Percentiles rank a stretch among this genome's conserved stretches.
Conservation (phyloP, 2,113 vertebrate species). For the Eonycteris spelaea region DNA sequence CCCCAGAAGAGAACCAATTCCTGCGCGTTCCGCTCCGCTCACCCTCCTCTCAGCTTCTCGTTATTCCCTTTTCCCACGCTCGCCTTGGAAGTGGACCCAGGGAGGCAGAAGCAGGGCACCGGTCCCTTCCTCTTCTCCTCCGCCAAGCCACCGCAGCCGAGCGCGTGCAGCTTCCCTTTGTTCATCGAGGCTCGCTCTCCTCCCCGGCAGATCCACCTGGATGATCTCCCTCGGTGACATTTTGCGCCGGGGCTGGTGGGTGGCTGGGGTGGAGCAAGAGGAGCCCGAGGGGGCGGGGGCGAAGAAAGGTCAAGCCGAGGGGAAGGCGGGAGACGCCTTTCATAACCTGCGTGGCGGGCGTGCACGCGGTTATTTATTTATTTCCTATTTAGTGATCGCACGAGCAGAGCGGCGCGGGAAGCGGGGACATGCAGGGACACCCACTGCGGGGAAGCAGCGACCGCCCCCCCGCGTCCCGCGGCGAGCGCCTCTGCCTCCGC, state of each 20-base stretch:
- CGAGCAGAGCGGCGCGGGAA: constrained; percentile 47
- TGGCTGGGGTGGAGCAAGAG: constrained; percentile 71
- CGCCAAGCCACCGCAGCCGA: constrained; percentile 40
- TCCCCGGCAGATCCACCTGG: constrained; percentile 50
- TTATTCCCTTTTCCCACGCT: constrained; percentile 60
- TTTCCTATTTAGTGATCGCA: constrained; percentile 65
- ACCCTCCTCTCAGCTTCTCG: constrained; percentile 35
- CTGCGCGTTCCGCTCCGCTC: constrained; percentile 64
- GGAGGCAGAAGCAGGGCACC: constrained; percentile 32
- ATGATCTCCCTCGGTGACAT: constrained; percentile 70
- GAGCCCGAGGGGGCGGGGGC: constrained; percentile 57
- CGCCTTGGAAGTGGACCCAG: constrained; percentile 46
- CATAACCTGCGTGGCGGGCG: constrained; percentile 70
- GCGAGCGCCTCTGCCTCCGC: constrained; percentile 60
- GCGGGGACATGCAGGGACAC: constrained; percentile 77
- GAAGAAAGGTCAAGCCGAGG: constrained; percentile 74
- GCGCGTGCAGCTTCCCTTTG: constrained; percentile 73
- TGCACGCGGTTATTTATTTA: constrained; percentile 77
- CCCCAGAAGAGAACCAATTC: constrained; percentile 67
- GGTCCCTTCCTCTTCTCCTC: constrained; percentile 18
- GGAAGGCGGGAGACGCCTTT: constrained; percentile 62
- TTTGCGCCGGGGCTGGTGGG: constrained; percentile 72
- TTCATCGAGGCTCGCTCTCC: constrained; percentile 70
- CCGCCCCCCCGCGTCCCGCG: constrained; percentile 79
- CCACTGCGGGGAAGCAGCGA: constrained; percentile 70